Evolutionary conservation across 2,888 invertebrate species (phyloP).

Genomic region (Cordilura impudica): DNA sequence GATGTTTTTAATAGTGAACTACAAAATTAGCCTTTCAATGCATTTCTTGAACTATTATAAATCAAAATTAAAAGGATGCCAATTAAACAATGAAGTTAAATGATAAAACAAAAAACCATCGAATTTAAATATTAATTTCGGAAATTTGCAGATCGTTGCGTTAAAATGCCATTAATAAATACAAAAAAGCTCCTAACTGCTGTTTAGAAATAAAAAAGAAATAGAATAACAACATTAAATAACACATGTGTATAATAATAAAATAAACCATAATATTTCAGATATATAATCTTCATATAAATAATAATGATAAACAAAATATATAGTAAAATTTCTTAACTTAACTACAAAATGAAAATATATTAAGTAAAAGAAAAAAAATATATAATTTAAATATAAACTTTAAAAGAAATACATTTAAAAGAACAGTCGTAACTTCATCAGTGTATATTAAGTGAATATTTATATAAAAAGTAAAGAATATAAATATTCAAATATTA

Average conservation of each 20-base stretch:
- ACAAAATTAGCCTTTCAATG: too few relatives aligned
- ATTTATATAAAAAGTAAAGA: slow-evolving; percentile 41
- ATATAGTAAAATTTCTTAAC: slow-evolving; percentile 62
- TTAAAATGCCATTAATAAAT: neutral
- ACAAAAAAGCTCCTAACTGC: slow-evolving; percentile 54
- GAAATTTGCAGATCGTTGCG: neutral
- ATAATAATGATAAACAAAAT: slow-evolving; percentile 42
- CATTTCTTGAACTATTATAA: too few relatives aligned
- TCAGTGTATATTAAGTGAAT: slow-evolving; percentile 54
- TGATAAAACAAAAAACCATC: too few relatives aligned
- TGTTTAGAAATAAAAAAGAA: slow-evolving; percentile 45
- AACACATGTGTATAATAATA: slow-evolving; percentile 54
- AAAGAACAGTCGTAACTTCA: slow-evolving; percentile 50
- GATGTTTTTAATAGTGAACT: too few relatives aligned
- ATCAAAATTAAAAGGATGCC: too few relatives aligned
- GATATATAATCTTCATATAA: slow-evolving; percentile 44
- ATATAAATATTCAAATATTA: slow-evolving; percentile 38
- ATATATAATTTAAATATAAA: slow-evolving; percentile 44
- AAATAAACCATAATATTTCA: slow-evolving; percentile 50
- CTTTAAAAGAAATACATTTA: slow-evolving; percentile 8
- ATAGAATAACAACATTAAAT: slow-evolving; percentile 53
- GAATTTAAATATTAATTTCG: too few relatives aligned
- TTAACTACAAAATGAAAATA: slow-evolving; percentile 26
- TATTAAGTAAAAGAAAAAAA: slow-evolving; percentile 18
- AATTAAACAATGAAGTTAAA: too few relatives aligned